Percentiles rank a stretch among this genome's conserved stretches.
These are phyloP conservation scores for Noctilio leporinus DNA, from an alignment of 2,113 vertebrate species.

Conservation along the genomic window DNA sequence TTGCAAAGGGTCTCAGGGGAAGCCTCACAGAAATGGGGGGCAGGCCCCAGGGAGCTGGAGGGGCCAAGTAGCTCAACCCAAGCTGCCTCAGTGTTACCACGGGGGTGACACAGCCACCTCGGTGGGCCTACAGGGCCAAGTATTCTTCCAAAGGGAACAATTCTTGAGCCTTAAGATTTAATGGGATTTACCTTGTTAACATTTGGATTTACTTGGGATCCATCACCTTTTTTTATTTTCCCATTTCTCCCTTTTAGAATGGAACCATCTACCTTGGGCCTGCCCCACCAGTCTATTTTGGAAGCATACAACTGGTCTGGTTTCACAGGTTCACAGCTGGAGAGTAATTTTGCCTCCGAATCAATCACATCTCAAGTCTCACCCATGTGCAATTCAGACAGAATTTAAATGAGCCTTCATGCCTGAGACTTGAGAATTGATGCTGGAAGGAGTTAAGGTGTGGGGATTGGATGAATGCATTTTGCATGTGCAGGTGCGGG, in stretches of 20 bases:
- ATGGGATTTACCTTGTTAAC: background rate
- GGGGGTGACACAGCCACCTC: background rate
- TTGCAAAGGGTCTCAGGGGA: too few relatives aligned
- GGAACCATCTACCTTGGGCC: background rate
- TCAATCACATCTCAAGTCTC: background rate
- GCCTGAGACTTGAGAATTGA: background rate
- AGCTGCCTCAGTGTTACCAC: background rate
- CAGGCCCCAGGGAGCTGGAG: accelerated
- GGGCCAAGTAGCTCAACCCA: background rate
- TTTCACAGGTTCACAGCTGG: background rate
- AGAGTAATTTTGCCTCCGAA: background rate
- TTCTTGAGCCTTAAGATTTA: background rate
- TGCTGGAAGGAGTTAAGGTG: background rate
- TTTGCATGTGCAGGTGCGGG: background rate
- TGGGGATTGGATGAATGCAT: background rate
- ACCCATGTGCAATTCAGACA: background rate
- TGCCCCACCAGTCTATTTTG: background rate
- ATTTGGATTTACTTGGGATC: background rate
- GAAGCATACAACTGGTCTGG: background rate
- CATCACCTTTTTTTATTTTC: background rate
- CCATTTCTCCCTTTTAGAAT: background rate
- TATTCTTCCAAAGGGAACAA: background rate
- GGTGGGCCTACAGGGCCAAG: background rate
- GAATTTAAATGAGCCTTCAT: background rate
- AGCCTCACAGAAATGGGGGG: background rate